Percentiles rank a stretch among this genome's conserved stretches.
Evolutionary conservation across 2,888 invertebrate genomes (phyloP).

Genomic region (Colostygia pectinataria): DNA sequence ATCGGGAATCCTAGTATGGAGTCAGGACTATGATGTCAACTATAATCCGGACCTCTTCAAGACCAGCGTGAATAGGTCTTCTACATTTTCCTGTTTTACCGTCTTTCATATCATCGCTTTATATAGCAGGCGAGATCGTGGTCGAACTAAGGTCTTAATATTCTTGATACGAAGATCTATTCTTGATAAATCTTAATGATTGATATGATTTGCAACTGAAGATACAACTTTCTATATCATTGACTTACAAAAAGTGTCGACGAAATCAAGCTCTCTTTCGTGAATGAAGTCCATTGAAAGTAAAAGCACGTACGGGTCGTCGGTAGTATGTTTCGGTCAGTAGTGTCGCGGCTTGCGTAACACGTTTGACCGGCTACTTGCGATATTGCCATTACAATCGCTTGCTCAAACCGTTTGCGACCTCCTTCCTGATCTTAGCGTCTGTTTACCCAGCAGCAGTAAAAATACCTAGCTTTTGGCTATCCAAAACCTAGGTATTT

Average conservation of each 20-base stretch:
- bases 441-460: background rate
- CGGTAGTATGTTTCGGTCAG: constrained; percentile 25
- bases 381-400: constrained; percentile 21
- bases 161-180: too few relatives aligned
- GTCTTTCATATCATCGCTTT: too few relatives aligned
- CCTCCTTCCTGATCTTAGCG: constrained; percentile 34
- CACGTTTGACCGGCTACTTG: constrained; percentile 28
- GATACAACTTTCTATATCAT: constrained; percentile 10
- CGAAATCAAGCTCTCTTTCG: constrained; percentile 10
- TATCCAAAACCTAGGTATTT: too few relatives aligned
- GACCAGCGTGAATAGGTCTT: too few relatives aligned
- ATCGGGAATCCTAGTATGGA: too few relatives aligned
- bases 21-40: too few relatives aligned
- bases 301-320: constrained; percentile 37
- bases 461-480: too few relatives aligned
- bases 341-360: constrained; percentile 43
- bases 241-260: constrained; percentile 10
- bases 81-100: too few relatives aligned
- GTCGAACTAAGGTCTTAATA: too few relatives aligned
- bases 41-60: too few relatives aligned
- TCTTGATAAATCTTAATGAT: too few relatives aligned
- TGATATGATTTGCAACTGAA: background rate
- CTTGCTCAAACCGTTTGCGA: constrained; percentile 40
- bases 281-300: constrained; percentile 52
- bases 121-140: too few relatives aligned